phyloP scores from a whole-genome alignment of 2,797 vertebrate genomes.

The Megaceryle alcyon region DNA sequence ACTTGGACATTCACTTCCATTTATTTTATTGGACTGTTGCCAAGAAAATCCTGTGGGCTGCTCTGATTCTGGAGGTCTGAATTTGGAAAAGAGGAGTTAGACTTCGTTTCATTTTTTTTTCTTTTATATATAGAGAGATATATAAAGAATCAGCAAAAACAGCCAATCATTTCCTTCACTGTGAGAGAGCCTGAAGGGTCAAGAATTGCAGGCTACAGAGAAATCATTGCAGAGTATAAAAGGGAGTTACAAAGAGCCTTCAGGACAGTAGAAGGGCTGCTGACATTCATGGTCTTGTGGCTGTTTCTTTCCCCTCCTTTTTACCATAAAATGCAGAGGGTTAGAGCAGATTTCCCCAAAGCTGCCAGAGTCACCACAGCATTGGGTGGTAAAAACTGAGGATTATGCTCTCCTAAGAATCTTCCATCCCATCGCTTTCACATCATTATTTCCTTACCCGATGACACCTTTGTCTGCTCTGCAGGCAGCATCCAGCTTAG shows the following conservation, averaged over 20 bases:
- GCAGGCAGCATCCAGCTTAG: neutral
- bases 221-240: neutral
- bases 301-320: neutral
- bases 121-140: neutral
- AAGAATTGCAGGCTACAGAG: neutral
- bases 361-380: neutral
- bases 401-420: neutral
- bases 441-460: neutral
- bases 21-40: neutral
- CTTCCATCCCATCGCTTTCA: neutral
- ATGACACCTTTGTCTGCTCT: neutral
- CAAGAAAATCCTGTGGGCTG: constrained; percentile 40
- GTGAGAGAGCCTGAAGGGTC: neutral
- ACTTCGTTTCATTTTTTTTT: neutral
- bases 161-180: neutral
- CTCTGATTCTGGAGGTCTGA: constrained; percentile 10
- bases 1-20: constrained; percentile 18
- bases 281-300: neutral
- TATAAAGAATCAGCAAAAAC: neutral
- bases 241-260: neutral
- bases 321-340: neutral
- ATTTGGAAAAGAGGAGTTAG: neutral
- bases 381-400: neutral
- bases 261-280: neutral
- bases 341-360: neutral